Base-by-base conservation (phyloP, 23 tunicate species). In the Oikopleura albicans region DNA sequence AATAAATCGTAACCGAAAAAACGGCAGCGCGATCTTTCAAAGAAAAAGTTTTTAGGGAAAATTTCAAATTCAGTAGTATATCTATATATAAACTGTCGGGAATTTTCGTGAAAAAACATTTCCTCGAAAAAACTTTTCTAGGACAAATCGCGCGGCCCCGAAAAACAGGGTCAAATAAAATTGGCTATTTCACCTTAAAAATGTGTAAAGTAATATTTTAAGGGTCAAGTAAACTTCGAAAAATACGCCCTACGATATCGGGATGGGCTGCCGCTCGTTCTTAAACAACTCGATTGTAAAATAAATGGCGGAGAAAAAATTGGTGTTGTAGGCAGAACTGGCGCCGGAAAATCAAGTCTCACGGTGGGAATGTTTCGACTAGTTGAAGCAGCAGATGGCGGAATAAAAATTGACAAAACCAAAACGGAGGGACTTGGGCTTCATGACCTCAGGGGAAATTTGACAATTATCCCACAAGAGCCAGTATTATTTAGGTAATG, bases 301-400 rank as follows among this genome's bases (percentile, higher is more conserved):
- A 41, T 92, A 28, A 71, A 83, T 0, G 76, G 84, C 4, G 79
- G 79, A 34, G 96, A 95, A 83, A 95, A 91, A 79, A 88, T 94
- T 39, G 96, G 99, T 40, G 87, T 95, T 22, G 99, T 95, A 63
- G 99, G 99, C 0, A 40, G 99, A 41, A 91, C 99, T 38, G 99
- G 99, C 1, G 91, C 99, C 0, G 99, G 99, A 16, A 71, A 71
- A 71, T 71, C 79, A 71, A 71, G 79, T 31, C 31, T 91, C 83
- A 91, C 97, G 12, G 75, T 91, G 0, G 91, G 91, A 39, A 41
- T 91, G 83, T 91, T 91, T 88, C 91, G 97, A 38, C 86, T 91
- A 83, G 89, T 91, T 39, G 97, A 91, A 75, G 85, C 91, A 1
- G 91, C 97, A 1, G 56, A 57, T 0, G 97, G 97, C 38, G 37